Base-by-base conservation (phyloP, 2,888 invertebrate species). In the Hypselothyrea guttata region DNA sequence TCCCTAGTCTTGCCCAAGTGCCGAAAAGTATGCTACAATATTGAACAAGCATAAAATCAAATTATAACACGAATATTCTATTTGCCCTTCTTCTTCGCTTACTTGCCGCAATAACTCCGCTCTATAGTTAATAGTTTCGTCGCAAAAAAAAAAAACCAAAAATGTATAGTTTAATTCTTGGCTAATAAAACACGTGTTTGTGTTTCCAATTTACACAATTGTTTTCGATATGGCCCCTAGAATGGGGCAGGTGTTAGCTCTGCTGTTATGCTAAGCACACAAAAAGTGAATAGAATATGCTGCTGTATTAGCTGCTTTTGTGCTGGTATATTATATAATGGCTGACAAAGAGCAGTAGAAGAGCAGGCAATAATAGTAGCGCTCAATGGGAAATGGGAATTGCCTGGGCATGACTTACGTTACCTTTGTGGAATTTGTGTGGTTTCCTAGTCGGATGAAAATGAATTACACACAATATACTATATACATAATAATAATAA, bases 141-240 rank as follows among this genome's bases (percentile, higher is more conserved):
- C 22, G 22, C 3, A 4, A 22, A 22, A 22, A 22, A 30, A n/a
- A n/a, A 22, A 22, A 4, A 22, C 3, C 2, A 4, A 22, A 22
- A 22, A 22, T 22, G 5, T 22, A 22, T 22, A 22, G 22, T 22
- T 5, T 22, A 22, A 5, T 22, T 22, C 37, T 5, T 1, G n/a
- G 5, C 1, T 2, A 16, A 11, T 38, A 11, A 18, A n/a, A 8
- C 5, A n/a, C 22, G 13, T 30, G 8, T 18, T 51, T 35, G 13
- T 9, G 27, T 11, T 47, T 16, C 31, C 46, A 35, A 69, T 51
- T 71, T 57, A 11, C 30, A 48, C 58, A 67, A 71, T 41, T 57
- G 71, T 57, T 52, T 55, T 30, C 27, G 18, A 13, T n/a, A 9
- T 35, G 9, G 34, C 18, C 37, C 35, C 37, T 27, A 12, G 22